A percentile compares a stretch with the other conserved stretches of the same genome.
phyloP scores from a whole-genome alignment of 2,113 vertebrate species.

The Condylura cristata region DNA sequence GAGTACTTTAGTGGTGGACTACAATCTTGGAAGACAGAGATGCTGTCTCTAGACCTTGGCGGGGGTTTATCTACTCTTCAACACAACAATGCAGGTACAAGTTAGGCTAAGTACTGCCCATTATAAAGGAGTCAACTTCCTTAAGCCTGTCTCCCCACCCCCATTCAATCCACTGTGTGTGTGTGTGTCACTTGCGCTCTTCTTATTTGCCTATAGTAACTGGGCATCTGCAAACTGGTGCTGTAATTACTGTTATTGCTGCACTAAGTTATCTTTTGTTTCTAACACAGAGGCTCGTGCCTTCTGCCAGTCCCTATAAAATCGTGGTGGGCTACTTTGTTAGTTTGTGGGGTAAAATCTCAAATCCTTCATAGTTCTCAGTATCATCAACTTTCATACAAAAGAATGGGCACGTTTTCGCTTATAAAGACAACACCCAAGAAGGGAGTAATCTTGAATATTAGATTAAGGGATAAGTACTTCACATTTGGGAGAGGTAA shows the following conservation, averaged over 20 bases:
- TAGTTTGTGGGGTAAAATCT: not conserved
- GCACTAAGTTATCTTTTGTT: constrained; percentile 6
- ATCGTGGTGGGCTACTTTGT: not conserved
- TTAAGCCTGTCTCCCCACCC: not conserved
- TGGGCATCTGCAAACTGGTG: not conserved
- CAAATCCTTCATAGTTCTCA: constrained; percentile 31
- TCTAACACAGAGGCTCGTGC: not conserved
- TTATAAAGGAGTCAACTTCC: not conserved
- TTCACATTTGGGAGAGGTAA: not conserved
- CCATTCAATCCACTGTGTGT: not conserved
- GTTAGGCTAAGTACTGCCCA: not conserved
- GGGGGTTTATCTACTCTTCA: not conserved
- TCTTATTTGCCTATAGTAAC: not conserved
- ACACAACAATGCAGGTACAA: not conserved
- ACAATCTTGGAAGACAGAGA: not conserved
- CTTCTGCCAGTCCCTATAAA: not conserved
- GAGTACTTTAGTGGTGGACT: not conserved
- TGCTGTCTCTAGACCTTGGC: not conserved
- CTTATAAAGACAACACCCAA: constrained; percentile 46
- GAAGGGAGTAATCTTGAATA: not conserved
- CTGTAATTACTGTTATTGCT: not conserved
- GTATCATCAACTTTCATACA: not conserved
- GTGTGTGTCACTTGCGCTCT: not conserved
- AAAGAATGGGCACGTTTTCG: not conserved
- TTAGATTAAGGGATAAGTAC: not conserved